Percentiles rank a stretch among this genome's conserved stretches.
Evolutionary conservation across 2,797 vertebrate species (phyloP).

Genomic region (Hyperoplus immaculatus): DNA sequence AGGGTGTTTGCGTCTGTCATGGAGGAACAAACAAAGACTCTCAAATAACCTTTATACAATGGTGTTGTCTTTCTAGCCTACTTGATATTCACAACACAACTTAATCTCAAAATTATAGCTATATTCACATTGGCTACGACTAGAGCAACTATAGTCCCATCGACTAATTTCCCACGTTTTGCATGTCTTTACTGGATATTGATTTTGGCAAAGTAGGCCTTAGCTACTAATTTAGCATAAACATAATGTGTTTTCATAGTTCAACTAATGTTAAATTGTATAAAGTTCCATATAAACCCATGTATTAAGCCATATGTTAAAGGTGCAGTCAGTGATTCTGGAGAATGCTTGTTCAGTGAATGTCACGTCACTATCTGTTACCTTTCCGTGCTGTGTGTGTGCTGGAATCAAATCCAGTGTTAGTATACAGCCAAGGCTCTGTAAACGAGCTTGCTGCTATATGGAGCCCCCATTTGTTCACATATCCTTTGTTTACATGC

Average conservation of each 20-base stretch:
- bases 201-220: not conserved
- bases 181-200: not conserved
- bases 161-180: not conserved
- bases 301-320: too few species aligned
- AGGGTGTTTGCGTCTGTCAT: constrained; percentile 24
- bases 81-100: constrained; percentile 11
- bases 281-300: too few species aligned
- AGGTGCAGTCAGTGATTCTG: too few species aligned
- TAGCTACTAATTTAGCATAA: not conserved
- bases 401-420: too few species aligned
- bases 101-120: not conserved
- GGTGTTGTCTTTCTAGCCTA: constrained; percentile 4
- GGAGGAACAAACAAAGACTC: constrained; percentile 1
- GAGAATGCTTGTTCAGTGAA: too few species aligned
- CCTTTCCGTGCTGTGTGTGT: not conserved
- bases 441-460: too few species aligned
- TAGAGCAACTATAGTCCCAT: not conserved
- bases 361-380: too few species aligned
- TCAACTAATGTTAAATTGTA: too few species aligned
- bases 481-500: too few species aligned
- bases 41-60: not conserved
- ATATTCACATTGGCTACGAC: too few species aligned
- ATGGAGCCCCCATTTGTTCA: too few species aligned
- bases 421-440: too few species aligned
- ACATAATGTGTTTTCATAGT: not conserved